Percentiles rank a stretch among this genome's conserved stretches.
Conservation (phyloP, 2,113 vertebrate species). For the Syrmaticus mikado region DNA sequence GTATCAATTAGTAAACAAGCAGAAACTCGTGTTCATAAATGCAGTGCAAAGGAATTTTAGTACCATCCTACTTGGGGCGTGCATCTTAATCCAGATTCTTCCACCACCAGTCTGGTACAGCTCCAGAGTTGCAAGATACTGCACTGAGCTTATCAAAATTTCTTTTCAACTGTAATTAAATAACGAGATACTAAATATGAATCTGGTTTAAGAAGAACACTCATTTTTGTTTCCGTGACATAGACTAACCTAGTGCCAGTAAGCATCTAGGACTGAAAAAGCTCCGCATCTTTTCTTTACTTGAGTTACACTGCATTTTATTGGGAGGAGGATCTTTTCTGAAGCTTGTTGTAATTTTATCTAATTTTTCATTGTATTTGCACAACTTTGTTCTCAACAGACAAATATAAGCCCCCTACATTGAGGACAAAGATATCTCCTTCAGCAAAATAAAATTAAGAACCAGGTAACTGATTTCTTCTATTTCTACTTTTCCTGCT, state of each 20-base stretch:
- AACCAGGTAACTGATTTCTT: conserved; percentile 87
- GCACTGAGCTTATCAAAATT: neutral
- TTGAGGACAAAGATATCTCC: conserved; percentile 28
- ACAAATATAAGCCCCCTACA: conserved; percentile 48
- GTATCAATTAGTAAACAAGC: conserved; percentile 42
- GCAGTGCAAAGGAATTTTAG: conserved; percentile 36
- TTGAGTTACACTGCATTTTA: conserved; percentile 55
- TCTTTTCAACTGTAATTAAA: conserved; percentile 47
- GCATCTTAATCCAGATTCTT: conserved; percentile 45
- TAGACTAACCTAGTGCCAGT: conserved; percentile 50
- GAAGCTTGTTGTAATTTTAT: neutral
- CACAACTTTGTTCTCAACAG: conserved; percentile 50
- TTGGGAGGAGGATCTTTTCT: conserved; percentile 16
- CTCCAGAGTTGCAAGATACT: neutral
- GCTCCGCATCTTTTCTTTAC: conserved; percentile 46
- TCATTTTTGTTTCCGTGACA: conserved; percentile 54
- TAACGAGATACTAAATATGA: conserved; percentile 49
- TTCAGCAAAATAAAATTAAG: conserved; percentile 72
- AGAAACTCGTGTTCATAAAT: conserved; percentile 28
- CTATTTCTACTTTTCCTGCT: conserved; percentile 94
- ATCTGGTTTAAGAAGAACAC: conserved; percentile 76
- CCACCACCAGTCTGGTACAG: neutral
- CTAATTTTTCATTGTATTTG: conserved; percentile 40
- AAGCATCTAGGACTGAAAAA: conserved; percentile 59
- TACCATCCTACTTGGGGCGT: neutral